phyloP scores from a whole-genome alignment of 64 coral and sea anemone species.

The Dendrophyllia cribrosa region DNA sequence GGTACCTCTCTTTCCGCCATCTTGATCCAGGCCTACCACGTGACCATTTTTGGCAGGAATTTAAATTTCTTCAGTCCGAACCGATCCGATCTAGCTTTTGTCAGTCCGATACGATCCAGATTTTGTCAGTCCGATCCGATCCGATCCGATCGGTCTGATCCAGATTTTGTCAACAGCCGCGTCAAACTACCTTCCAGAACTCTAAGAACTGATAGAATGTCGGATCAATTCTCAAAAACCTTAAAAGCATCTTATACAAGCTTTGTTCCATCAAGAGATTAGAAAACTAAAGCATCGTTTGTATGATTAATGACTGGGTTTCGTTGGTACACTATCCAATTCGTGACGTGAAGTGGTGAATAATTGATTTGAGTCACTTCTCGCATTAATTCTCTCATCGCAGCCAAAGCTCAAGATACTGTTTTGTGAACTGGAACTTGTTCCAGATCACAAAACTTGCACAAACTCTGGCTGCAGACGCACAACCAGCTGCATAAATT shows the following conservation, averaged over 20 bases:
- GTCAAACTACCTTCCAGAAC: slow-evolving; percentile 66
- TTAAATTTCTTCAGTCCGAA: no score
- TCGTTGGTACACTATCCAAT: slow-evolving; percentile 32
- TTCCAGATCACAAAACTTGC: no score
- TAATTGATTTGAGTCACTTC: slow-evolving; percentile 24
- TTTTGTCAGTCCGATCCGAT: slow-evolving; percentile 99
- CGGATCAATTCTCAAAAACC: slow-evolving; percentile 25
- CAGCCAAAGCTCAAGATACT: slow-evolving; percentile 95
- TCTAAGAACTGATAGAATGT: slow-evolving; percentile 57
- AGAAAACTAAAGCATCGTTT: slow-evolving; percentile 10
- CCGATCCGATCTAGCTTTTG: no score
- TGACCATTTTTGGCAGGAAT: no score
- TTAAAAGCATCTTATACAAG: slow-evolving; percentile 70
- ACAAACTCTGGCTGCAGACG: no score
- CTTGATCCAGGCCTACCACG: no score
- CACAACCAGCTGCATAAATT: no score
- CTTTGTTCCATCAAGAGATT: slow-evolving; percentile 95
- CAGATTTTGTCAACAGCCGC: slow-evolving; percentile 82
- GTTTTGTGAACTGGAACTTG: slow-evolving; percentile 96
- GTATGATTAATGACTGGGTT: slow-evolving; percentile 1
- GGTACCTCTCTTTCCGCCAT: no score
- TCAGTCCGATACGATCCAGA: no score
- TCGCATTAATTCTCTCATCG: slow-evolving; percentile 61
- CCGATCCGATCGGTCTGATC: no score
- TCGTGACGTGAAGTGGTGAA: neutral